Conservation (phyloP, 2,888 invertebrate species). For the Sthenelais limicola region DNA sequence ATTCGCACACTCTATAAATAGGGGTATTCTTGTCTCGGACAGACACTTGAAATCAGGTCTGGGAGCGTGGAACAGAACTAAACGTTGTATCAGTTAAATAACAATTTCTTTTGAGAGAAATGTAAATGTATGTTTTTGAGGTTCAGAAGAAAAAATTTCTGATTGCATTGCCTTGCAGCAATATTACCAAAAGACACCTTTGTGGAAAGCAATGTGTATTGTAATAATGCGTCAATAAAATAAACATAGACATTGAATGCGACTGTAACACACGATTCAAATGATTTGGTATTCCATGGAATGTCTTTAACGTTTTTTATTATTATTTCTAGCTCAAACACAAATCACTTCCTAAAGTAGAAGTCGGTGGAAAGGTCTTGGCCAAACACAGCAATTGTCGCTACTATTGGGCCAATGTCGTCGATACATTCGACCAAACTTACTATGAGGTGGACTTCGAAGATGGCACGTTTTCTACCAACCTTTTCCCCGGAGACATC, state of each 20-base stretch:
- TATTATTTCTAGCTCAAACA: slow-evolving; percentile 13
- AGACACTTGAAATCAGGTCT: no score
- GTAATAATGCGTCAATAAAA: no score
- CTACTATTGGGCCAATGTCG: slow-evolving; percentile 76
- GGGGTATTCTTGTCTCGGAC: no score
- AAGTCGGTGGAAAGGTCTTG: slow-evolving; percentile 75
- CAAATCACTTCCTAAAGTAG: slow-evolving; percentile 55
- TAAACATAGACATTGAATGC: not conserved
- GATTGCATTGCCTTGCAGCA: no score
- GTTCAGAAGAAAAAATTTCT: no score
- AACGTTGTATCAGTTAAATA: no score
- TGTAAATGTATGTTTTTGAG: no score
- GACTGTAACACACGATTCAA: not conserved
- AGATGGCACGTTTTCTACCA: slow-evolving; percentile 77
- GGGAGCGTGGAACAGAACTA: no score
- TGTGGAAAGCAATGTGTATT: no score
- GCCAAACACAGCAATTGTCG: slow-evolving; percentile 78
- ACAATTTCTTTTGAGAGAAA: no score
- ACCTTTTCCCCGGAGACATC: slow-evolving; percentile 76
- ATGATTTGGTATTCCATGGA: not conserved
- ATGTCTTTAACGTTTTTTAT: not conserved
- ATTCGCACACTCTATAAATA: no score
- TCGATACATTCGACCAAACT: slow-evolving; percentile 73
- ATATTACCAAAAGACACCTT: no score
- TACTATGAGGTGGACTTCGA: slow-evolving; percentile 78